Evolutionary conservation across 2,797 vertebrate species (phyloP).

Genomic region (Tamandua tetradactyla): DNA sequence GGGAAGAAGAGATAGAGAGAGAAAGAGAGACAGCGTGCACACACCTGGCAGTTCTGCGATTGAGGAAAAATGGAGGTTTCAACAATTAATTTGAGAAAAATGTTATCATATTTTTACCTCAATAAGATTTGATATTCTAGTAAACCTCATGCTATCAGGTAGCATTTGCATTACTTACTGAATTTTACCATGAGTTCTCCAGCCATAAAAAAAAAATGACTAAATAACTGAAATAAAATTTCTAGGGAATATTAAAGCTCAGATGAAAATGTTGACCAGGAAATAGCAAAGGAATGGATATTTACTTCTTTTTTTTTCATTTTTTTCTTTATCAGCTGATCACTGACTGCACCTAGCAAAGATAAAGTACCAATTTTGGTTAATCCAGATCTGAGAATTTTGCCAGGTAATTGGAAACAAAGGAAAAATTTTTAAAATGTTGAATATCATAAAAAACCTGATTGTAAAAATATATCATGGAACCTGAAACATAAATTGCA

Average conservation of each 20-base stretch:
- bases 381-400: not conserved
- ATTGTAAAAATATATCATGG: not conserved
- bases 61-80: not conserved
- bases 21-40: rapidly evolving
- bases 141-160: not conserved
- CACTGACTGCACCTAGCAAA: not conserved
- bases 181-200: not conserved
- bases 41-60: not conserved
- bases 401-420: not conserved
- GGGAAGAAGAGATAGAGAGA: not conserved
- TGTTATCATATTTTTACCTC: not conserved
- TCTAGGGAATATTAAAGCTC: not conserved
- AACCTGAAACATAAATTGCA: not conserved
- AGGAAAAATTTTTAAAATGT: not conserved
- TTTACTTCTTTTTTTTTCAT: not conserved
- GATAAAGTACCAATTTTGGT: not conserved
- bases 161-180: not conserved
- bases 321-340: not conserved
- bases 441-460: not conserved
- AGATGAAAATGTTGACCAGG: not conserved
- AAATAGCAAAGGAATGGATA: not conserved
- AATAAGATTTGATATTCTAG: not conserved
- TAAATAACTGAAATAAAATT: not conserved
- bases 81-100: not conserved
- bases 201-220: not conserved